Evolutionary conservation across 1,140 invertebrate species (phyloP).

Genomic region (Vanessa tameamea): DNA sequence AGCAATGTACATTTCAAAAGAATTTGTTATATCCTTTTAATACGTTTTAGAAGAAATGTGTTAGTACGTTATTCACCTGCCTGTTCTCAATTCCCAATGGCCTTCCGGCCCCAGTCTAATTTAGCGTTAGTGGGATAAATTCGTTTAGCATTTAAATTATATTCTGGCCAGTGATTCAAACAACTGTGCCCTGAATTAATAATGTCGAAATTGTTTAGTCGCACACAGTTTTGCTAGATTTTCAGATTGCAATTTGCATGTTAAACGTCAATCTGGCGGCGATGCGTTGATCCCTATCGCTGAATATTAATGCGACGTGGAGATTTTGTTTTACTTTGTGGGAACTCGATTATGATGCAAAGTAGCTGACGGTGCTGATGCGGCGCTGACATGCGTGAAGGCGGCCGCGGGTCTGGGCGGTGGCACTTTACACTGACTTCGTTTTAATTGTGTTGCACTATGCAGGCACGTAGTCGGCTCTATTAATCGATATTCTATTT

Average conservation of each 20-base stretch:
- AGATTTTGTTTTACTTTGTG: slow-evolving; percentile 80
- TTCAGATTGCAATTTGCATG: slow-evolving; percentile 79
- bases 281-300: slow-evolving; percentile 74
- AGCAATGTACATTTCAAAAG: neutral
- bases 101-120: slow-evolving; percentile 56
- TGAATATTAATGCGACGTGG: slow-evolving; percentile 76
- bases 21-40: slow-evolving; percentile 13
- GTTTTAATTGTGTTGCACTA: slow-evolving; percentile 10
- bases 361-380: slow-evolving; percentile 58
- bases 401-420: slow-evolving; percentile 28
- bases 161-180: slow-evolving; percentile 69
- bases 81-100: slow-evolving; percentile 63
- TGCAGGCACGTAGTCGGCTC: neutral
- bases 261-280: slow-evolving; percentile 75
- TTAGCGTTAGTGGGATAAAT: slow-evolving; percentile 70
- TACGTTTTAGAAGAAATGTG: slow-evolving; percentile 29
- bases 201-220: slow-evolving; percentile 75
- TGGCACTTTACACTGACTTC: slow-evolving; percentile 14
- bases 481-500: neutral
- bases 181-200: slow-evolving; percentile 75
- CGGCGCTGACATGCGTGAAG: slow-evolving; percentile 44
- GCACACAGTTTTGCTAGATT: slow-evolving; percentile 75
- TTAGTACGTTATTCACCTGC: slow-evolving; percentile 51
- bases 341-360: slow-evolving; percentile 79
- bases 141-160: slow-evolving; percentile 79